Conservation (phyloP, 2,888 invertebrate genomes). For the Tetrapedia diversipes region DNA sequence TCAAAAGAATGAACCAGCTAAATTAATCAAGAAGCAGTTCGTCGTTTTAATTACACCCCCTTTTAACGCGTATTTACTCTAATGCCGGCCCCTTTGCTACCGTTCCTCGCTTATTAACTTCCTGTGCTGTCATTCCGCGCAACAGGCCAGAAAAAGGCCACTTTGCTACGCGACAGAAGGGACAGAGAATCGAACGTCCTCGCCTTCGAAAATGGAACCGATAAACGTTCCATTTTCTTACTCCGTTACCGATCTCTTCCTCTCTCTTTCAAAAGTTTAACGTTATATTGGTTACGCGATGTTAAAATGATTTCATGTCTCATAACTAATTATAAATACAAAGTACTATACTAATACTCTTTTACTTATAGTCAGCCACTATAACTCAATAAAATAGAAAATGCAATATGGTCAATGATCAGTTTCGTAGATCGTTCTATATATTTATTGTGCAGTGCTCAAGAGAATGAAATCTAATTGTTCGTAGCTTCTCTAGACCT, state of each 20-base stretch:
- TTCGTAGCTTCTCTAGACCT: too few relatives aligned
- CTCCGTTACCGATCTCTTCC: too few relatives aligned
- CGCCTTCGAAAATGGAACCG: conserved; percentile 20
- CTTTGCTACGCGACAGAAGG: conserved; percentile 5
- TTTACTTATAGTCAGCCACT: too few relatives aligned
- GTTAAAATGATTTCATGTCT: too few relatives aligned
- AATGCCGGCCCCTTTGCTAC: conserved; percentile 4
- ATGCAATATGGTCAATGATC: too few relatives aligned
- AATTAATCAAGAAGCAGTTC: conserved; percentile 51
- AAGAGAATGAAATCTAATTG: too few relatives aligned
- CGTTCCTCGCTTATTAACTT: conserved; percentile 40
- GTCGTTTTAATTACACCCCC: conserved; percentile 48
- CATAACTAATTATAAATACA: too few relatives aligned
- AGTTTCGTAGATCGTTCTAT: too few relatives aligned
- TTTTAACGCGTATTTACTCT: conserved; percentile 44
- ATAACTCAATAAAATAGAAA: too few relatives aligned
- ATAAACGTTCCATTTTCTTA: conserved; percentile 29
- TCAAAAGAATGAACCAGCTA: conserved; percentile 45
- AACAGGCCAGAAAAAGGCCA: conserved; percentile 16
- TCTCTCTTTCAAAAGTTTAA: not conserved
- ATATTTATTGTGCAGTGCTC: too few relatives aligned
- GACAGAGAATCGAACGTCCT: conserved; percentile 21
- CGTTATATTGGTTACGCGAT: too few relatives aligned
- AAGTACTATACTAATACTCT: too few relatives aligned
- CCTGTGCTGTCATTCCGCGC: conserved; percentile 16